Conservation (phyloP, 1,140 invertebrate genomes). For the Apis cerana region DNA sequence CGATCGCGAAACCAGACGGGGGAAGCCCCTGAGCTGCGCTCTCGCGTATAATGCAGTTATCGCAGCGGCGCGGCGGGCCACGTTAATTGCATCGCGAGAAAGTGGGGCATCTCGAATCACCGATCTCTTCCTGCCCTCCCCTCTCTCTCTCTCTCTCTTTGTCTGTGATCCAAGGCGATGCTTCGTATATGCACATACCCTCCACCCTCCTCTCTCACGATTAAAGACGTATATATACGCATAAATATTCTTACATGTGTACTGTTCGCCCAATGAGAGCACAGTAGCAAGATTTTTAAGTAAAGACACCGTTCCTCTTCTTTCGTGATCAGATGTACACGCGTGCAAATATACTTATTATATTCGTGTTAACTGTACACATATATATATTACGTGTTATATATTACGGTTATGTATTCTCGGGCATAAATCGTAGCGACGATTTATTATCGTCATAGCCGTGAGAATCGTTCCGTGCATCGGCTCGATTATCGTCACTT, state of each 20-base stretch:
- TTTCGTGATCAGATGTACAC: no score
- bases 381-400: no score
- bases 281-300: no score
- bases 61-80: conserved; percentile 46
- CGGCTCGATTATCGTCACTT: conserved; percentile 48
- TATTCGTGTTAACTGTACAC: no score
- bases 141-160: neutral
- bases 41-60: conserved; percentile 67
- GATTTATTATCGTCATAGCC: conserved; percentile 42
- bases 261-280: no score
- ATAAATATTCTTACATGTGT: no score
- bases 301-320: no score
- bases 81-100: conserved; percentile 56
- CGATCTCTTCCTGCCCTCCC: conserved; percentile 45
- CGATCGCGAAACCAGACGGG: conserved; percentile 60
- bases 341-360: no score
- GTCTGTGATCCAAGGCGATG: neutral
- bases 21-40: conserved; percentile 42
- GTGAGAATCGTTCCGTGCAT: conserved; percentile 49
- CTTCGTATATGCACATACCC: no score
- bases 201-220: neutral
- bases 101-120: conserved; percentile 60
- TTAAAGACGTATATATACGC: no score
- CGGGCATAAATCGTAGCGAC: neutral
- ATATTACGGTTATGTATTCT: no score